phyloP scores from a whole-genome alignment of 2,888 invertebrate species.

The Leptinotarsa rubiginosa region DNA sequence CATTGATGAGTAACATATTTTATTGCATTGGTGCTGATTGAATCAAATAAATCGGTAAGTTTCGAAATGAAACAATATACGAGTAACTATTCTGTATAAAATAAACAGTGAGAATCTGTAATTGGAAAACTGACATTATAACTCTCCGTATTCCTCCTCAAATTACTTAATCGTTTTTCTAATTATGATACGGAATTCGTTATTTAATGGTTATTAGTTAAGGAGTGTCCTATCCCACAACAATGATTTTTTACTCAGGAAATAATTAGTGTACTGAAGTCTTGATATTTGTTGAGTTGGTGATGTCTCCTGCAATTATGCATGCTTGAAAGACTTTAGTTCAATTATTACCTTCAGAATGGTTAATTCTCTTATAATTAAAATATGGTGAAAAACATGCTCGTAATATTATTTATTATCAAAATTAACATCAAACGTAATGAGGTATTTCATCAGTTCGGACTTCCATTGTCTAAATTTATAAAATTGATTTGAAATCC shows the following conservation, averaged over 20 bases:
- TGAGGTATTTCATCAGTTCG: no score
- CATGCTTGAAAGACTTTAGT: constrained; percentile 43
- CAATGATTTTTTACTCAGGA: constrained; percentile 44
- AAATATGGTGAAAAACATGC: neutral
- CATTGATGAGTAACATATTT: no score
- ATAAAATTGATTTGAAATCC: no score
- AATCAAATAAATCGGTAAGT: no score
- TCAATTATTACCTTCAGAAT: constrained; percentile 39
- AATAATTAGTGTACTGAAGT: constrained; percentile 37
- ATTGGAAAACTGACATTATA: neutral
- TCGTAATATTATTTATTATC: no score
- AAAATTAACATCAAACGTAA: no score
- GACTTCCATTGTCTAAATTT: no score
- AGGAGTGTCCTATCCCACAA: constrained; percentile 46
- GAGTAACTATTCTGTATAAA: neutral
- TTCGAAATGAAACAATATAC: no score
- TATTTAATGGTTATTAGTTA: constrained; percentile 37
- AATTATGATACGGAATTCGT: constrained; percentile 30
- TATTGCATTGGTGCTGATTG: no score
- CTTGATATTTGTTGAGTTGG: constrained; percentile 30
- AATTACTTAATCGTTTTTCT: constrained; percentile 28
- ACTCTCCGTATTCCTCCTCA: constrained; percentile 28
- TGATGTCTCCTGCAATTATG: constrained; percentile 39
- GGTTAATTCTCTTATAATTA: neutral
- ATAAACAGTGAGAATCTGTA: neutral